Conservation (phyloP, 2,888 invertebrate species). For the Xylophagus ater region DNA sequence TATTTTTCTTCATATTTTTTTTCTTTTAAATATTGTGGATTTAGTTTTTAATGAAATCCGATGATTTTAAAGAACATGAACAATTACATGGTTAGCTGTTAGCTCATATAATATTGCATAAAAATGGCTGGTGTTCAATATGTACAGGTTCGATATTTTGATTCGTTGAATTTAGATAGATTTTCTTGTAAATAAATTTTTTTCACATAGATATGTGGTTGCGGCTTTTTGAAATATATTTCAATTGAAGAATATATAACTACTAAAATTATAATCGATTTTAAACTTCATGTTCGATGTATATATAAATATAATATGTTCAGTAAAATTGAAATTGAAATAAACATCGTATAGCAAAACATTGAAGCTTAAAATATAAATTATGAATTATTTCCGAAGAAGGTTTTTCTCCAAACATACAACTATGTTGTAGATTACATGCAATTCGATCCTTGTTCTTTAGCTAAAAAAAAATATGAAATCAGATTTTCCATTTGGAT, state of each 20-base stretch:
- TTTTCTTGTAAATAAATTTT: no score
- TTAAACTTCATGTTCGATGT: constrained; percentile 12
- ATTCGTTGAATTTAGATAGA: background rate
- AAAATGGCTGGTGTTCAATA: background rate
- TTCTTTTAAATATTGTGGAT: background rate
- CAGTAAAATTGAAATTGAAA: no score
- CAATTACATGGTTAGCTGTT: constrained; percentile 12
- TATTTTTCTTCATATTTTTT: background rate
- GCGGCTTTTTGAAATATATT: constrained; percentile 1
- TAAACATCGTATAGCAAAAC: no score
- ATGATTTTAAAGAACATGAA: constrained; percentile 8
- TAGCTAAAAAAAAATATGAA: no score
- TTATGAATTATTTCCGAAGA: no score
- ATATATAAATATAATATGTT: no score
- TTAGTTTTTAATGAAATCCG: constrained; percentile 10
- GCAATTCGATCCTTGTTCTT: no score
- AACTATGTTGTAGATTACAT: no score
- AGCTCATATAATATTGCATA: constrained; percentile 4
- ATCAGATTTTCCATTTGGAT: no score
- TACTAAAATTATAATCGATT: constrained; percentile 9
- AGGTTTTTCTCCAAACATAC: no score
- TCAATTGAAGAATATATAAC: constrained; percentile 1
- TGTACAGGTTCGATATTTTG: background rate
- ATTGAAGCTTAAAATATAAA: no score
- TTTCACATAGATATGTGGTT: no score